Evolutionary conservation across 1,140 invertebrate genomes (phyloP), one percentile per base, ranked within the genome.

Genomic region (Epicauta chinensis): DNA sequence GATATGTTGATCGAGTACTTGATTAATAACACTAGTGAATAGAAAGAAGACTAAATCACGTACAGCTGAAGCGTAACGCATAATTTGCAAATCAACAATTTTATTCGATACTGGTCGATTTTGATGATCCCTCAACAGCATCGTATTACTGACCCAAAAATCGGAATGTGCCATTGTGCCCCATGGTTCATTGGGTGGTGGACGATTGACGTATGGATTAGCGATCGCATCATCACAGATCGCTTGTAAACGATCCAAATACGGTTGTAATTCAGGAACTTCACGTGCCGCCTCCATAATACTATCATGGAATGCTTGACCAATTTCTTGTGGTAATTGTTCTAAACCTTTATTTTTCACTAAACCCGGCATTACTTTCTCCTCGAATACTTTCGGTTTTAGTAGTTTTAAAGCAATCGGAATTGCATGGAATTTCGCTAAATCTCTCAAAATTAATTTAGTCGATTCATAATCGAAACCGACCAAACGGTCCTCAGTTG

Each of bases 31-130:
- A 48, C 79, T 81, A 0, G 75, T 76, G 12, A 75, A 73, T 1
- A 83, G 50, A 39, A 81, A 76, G 43, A 82, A 83, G 0, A 77
- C 59, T 3, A 84, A 46, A 59, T 84, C 81, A 3, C 77, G 67
- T 0, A 74, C 47, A 4, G 77, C 67, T 13, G 74, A 81, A 4
- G 70, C 65, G 35, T 76, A 75, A 11, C 74, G 58, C 17, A 75
- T 74, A 12, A 78, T 74, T 67, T 84, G 82, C 44, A 81, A 80
- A 57, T 84, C 82, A 0, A 84, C 69, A 16, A 84, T 75, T 66
- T 81, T 82, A 4, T 78, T 57, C 32, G 74, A 69, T 0, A 71
- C 56, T 0, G 77, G 68, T 14, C 63, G 45, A 0, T 65, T 70
- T 40, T 46, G 51, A 17, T 54, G 13, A 31, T 67, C 55, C 31